Evolutionary conservation across 2,113 vertebrate species (phyloP).

Genomic region (Rhipidura dahli): DNA sequence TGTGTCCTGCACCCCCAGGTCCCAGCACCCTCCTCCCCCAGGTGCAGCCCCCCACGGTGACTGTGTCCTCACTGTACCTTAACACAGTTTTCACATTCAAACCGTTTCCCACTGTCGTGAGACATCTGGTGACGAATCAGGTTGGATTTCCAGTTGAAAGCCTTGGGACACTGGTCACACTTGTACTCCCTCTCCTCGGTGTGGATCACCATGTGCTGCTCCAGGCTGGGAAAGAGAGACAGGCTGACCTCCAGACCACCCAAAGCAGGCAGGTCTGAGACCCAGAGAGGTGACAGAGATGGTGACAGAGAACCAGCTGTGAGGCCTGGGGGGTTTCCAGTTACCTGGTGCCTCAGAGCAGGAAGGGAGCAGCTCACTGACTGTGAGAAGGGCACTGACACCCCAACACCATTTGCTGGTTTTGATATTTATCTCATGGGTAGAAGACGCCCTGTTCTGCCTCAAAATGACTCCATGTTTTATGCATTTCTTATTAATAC

Average conservation of each 20-base stretch:
- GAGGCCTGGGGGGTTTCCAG: neutral
- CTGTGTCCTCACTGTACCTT: slow-evolving; percentile 77
- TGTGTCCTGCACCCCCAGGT: neutral
- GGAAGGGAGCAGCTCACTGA: accelerated
- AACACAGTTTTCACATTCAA: slow-evolving; percentile 99
- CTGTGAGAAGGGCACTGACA: neutral
- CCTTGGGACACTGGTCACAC: slow-evolving; percentile 99
- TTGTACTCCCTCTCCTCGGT: slow-evolving; percentile 98
- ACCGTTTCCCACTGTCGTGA: slow-evolving; percentile 98
- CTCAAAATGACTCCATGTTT: neutral
- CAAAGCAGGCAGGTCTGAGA: neutral
- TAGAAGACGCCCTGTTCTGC: neutral
- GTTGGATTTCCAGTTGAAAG: slow-evolving; percentile 99
- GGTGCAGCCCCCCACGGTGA: accelerated
- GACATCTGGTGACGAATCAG: slow-evolving; percentile 99
- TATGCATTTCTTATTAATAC: neutral
- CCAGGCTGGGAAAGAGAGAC: slow-evolving; percentile 78
- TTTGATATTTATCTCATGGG: neutral
- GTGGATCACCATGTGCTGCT: slow-evolving; percentile 98
- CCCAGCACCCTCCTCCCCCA: accelerated
- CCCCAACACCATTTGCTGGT: neutral
- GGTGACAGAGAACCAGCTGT: neutral
- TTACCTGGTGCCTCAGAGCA: neutral
- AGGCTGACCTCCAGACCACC: neutral
- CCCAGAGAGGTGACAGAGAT: neutral